phyloP scores from a whole-genome alignment of 2,888 invertebrate species.

The Epistrophe grossulariae region DNA sequence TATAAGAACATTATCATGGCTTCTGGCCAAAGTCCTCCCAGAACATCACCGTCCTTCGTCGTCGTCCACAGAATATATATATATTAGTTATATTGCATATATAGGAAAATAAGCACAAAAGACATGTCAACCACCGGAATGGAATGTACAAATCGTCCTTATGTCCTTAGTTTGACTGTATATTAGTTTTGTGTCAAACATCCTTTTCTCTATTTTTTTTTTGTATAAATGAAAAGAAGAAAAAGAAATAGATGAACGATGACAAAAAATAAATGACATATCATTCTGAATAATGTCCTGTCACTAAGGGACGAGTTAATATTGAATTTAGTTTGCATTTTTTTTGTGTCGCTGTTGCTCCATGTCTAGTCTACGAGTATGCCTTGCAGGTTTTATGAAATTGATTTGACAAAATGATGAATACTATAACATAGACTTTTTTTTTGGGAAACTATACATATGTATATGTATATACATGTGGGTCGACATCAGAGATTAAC shows the following conservation, averaged over 20 bases:
- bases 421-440: too few relatives aligned
- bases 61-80: background rate
- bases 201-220: background rate
- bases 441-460: background rate
- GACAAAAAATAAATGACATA: background rate
- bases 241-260: background rate
- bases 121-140: slow-evolving; percentile 5
- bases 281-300: background rate
- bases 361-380: background rate
- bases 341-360: background rate
- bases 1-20: slow-evolving; percentile 6
- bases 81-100: too few relatives aligned
- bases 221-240: too few relatives aligned
- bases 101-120: slow-evolving; percentile 21
- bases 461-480: too few relatives aligned
- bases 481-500: background rate
- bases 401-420: background rate
- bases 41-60: background rate
- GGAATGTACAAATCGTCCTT: slow-evolving; percentile 50
- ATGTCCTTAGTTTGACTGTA: slow-evolving; percentile 21
- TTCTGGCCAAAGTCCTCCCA: slow-evolving; percentile 4
- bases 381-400: background rate
- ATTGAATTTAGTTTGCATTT: slow-evolving; percentile 22
- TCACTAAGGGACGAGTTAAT: slow-evolving; percentile 2
- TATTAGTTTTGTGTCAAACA: slow-evolving; percentile 15